Percentiles rank a stretch among this genome's conserved stretches.
Evolutionary conservation across 2,113 vertebrate genomes (phyloP).

Genomic region (Carassius auratus): DNA sequence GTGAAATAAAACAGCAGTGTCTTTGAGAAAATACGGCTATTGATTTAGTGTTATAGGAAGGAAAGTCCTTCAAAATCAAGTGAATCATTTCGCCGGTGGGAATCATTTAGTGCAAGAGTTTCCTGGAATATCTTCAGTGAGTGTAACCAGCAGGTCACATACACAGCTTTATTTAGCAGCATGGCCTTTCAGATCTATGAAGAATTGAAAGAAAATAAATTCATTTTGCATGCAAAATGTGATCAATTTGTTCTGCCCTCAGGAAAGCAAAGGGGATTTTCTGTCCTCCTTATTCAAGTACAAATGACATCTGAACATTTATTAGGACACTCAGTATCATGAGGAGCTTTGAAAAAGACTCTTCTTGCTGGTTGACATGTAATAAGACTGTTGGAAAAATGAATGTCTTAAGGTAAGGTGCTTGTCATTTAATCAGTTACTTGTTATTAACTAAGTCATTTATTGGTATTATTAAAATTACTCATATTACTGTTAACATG

Average conservation of each 20-base stretch:
- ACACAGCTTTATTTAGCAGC: not conserved
- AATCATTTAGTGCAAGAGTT: not conserved
- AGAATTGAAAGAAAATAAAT: not conserved
- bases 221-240: not conserved
- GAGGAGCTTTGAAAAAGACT: not conserved
- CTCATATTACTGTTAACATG: too few relatives aligned
- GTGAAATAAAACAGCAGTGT: constrained; percentile 4
- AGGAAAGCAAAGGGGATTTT: constrained; percentile 21
- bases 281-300: not conserved
- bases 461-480: not conserved
- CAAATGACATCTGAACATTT: not conserved
- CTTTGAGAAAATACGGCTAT: not conserved
- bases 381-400: constrained; percentile 22
- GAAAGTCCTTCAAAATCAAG: not conserved
- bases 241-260: constrained; percentile 32
- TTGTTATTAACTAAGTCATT: too few relatives aligned
- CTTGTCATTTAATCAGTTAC: not conserved
- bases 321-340: not conserved
- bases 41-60: constrained; percentile 15
- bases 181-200: not conserved
- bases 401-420: constrained; percentile 49
- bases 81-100: not conserved
- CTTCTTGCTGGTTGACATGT: not conserved
- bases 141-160: not conserved
- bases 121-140: constrained; percentile 3